These are phyloP conservation scores for Busseola fusca DNA, from an alignment of 2,888 invertebrate genomes.

Conservation along the genomic window DNA sequence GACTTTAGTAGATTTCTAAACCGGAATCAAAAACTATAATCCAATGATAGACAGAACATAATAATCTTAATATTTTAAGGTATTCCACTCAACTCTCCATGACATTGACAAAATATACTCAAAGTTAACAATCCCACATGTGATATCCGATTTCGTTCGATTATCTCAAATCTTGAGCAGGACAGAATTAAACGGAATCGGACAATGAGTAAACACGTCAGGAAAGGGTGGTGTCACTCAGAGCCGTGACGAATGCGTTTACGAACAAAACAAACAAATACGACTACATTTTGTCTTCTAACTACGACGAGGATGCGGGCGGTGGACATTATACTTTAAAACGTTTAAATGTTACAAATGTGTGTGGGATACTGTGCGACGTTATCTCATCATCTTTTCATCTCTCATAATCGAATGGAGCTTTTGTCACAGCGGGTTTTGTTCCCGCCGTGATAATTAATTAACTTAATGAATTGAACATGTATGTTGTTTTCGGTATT, in stretches of 20 bases:
- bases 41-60: slow-evolving; percentile 1
- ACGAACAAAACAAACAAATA: slow-evolving; percentile 80
- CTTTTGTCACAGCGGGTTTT: slow-evolving; percentile 40
- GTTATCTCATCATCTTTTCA: slow-evolving; percentile 56
- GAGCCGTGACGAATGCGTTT: slow-evolving; percentile 76
- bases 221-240: slow-evolving; percentile 60
- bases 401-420: slow-evolving; percentile 47
- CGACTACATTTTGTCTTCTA: slow-evolving; percentile 66
- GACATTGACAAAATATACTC: slow-evolving; percentile 48
- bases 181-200: slow-evolving; percentile 22
- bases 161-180: slow-evolving; percentile 54
- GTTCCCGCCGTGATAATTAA: slow-evolving; percentile 53
- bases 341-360: slow-evolving; percentile 72
- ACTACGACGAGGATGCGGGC: slow-evolving; percentile 73
- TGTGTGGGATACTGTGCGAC: slow-evolving; percentile 43
- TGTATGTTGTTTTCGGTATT: slow-evolving; percentile 33
- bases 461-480: slow-evolving; percentile 45
- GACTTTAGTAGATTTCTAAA: not conserved
- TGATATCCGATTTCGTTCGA: slow-evolving; percentile 59
- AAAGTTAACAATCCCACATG: slow-evolving; percentile 48
- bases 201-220: slow-evolving; percentile 58
- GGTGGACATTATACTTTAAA: slow-evolving; percentile 69
- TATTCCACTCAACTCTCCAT: slow-evolving; percentile 34
- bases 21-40: not conserved
- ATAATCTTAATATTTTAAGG: slow-evolving; percentile 21